phyloP scores from a whole-genome alignment of 2,113 vertebrate species.

The Rhinopomastus cyanomelas region DNA sequence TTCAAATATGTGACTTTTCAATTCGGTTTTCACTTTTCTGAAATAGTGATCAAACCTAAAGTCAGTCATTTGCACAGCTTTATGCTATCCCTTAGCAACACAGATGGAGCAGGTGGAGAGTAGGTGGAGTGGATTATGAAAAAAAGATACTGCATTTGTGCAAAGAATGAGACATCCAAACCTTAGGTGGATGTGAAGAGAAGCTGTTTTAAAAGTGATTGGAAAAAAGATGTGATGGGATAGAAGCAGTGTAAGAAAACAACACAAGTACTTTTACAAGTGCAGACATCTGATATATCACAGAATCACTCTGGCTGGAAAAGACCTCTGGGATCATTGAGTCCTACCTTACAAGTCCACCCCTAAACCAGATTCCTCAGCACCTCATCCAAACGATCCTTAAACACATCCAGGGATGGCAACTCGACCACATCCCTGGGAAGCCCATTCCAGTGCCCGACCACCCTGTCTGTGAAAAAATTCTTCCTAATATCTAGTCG shows the following conservation, averaged over 20 bases:
- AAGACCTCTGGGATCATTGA: too few species aligned
- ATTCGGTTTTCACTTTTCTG: background rate
- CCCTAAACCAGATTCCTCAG: too few species aligned
- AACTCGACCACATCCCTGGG: too few species aligned
- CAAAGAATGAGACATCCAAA: constrained; percentile 1
- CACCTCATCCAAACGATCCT: too few species aligned
- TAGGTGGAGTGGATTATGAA: constrained; percentile 51
- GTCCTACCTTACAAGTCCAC: too few species aligned
- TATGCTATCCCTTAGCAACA: constrained; percentile 49
- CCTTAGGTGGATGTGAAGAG: constrained; percentile 9
- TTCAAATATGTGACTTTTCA: background rate
- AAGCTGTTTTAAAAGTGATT: background rate
- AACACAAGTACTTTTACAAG: background rate
- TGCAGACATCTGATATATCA: background rate
- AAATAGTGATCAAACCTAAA: constrained; percentile 5
- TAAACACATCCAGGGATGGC: too few species aligned
- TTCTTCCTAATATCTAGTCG: too few species aligned
- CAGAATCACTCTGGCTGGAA: too few species aligned
- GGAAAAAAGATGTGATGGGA: background rate
- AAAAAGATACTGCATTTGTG: constrained; percentile 47
- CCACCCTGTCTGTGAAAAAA: too few species aligned
- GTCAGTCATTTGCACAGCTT: constrained; percentile 39
- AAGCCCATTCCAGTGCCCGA: too few species aligned
- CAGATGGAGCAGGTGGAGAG: constrained; percentile 65
- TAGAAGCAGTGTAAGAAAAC: background rate